A percentile compares a stretch with the other conserved stretches of the same genome.
These are phyloP conservation scores for Mionectes olivaceus DNA, from an alignment of 2,797 vertebrate genomes.

Conservation along the genomic window DNA sequence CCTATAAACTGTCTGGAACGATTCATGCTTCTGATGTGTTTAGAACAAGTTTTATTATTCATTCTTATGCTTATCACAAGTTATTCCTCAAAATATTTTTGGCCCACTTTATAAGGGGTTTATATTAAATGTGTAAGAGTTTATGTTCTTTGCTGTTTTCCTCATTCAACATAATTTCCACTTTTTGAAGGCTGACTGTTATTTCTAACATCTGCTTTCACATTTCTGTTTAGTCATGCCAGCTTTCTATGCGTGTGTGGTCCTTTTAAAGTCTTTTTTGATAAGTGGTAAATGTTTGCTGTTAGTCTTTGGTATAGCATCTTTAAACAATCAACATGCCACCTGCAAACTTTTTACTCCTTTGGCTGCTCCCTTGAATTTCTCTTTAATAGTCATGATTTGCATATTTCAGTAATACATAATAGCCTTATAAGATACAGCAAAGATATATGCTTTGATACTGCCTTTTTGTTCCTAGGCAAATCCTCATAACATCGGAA, in stretches of 20 bases:
- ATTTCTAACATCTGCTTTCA: neutral
- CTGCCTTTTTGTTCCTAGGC: constrained; percentile 12
- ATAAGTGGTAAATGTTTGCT: constrained; percentile 29
- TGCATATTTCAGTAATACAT: constrained; percentile 31
- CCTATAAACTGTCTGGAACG: constrained; percentile 38
- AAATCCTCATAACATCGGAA: neutral
- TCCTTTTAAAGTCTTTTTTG: constrained; percentile 42
- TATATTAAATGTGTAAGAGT: constrained; percentile 1
- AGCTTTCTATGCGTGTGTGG: constrained; percentile 50
- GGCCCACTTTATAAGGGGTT: constrained; percentile 10
- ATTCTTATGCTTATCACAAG: constrained; percentile 16
- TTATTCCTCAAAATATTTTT: constrained; percentile 48
- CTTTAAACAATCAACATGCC: constrained; percentile 5
- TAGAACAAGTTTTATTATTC: constrained; percentile 40
- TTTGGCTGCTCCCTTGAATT: constrained; percentile 45
- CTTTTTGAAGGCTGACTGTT: constrained; percentile 35
- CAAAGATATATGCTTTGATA: constrained; percentile 2
- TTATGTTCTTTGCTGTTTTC: constrained; percentile 27
- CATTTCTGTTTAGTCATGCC: constrained; percentile 53
- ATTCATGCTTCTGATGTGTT: constrained; percentile 29
- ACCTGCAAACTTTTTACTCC: constrained; percentile 45
- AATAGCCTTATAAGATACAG: neutral
- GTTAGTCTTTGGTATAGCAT: neutral
- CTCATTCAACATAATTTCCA: constrained; percentile 23
- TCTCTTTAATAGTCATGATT: constrained; percentile 31